Base-by-base conservation (phyloP, 2,113 vertebrate genomes). In the Sceloporus undulatus region DNA sequence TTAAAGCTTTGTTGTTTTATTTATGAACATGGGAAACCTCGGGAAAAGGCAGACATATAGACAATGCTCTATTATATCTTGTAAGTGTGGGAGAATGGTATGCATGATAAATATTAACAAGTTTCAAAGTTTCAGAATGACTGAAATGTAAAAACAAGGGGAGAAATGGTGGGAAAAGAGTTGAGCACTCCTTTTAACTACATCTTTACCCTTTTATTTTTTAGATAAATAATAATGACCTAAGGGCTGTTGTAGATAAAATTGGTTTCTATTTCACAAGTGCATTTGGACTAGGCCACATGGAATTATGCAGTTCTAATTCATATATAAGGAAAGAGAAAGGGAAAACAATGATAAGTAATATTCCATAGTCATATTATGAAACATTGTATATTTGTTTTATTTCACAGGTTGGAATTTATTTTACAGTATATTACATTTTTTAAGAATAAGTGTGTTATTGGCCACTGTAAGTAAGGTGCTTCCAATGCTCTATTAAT, bases 1-100 rank as follows among this genome's bases (percentile, higher is more conserved):
- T 88, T 90, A 85, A 81, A 80, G 78, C 88, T 92, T 93, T 88
- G 59, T 88, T 83, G 77, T 70, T 88, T 89, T 91, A 84, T 91
- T 90, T 89, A 68, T 90, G 90, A 90, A 59, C 0, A 65, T 86
- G 86, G 59, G 82, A 59, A 90, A 87, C 74, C 65, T 82, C 87
- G 79, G 90, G 59, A 79, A 62, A 48, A 27, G 27, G 34, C 86
- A 91, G 86, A 90, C 86, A 68, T 87, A 87, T 59, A 81, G 85
- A 89, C 87, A 89, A 83, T 87, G 59, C 14, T 48, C 70, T 73
- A 2, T 59, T 94, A 88, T 91, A 71, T 78, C 7, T 1, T 0
- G 0, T 16, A 87, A 87, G 89, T 13, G 54, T 87, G 48, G 65
- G 87, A 23, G 68, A 86, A 21, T 18, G 85, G 86, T 25, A 11